Evolutionary conservation across 2,113 vertebrate genomes (phyloP).

Genomic region (Plestiodon gilberti): DNA sequence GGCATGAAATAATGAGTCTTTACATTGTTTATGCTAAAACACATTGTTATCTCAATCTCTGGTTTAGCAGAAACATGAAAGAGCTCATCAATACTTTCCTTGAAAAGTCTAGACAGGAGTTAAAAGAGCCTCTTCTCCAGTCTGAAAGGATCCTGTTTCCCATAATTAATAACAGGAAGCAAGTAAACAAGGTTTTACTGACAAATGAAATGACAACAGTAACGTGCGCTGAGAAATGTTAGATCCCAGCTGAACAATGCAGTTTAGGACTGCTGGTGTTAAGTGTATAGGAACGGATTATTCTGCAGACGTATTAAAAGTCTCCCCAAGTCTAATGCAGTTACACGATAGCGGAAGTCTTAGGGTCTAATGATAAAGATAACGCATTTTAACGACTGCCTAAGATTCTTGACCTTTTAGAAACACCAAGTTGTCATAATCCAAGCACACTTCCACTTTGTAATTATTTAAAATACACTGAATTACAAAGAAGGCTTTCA

Average conservation of each 20-base stretch:
- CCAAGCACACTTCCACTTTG: background rate
- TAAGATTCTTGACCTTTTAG: constrained; percentile 43
- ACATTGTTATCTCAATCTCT: constrained; percentile 51
- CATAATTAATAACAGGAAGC: constrained; percentile 79
- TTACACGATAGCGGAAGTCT: constrained; percentile 10
- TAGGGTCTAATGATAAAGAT: constrained; percentile 3
- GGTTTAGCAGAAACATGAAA: constrained; percentile 65
- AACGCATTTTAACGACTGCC: constrained; percentile 40
- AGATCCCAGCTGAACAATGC: constrained; percentile 44
- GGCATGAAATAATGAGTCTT: constrained; percentile 54
- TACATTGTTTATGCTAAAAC: constrained; percentile 45
- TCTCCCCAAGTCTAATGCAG: constrained; percentile 24
- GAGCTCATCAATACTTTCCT: constrained; percentile 63
- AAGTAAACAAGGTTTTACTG: constrained; percentile 69
- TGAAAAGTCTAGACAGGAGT: constrained; percentile 69
- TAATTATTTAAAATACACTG: constrained; percentile 58
- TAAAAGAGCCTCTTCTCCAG: constrained; percentile 65
- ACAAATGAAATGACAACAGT: constrained; percentile 67
- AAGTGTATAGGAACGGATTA: constrained; percentile 18
- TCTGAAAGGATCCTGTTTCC: constrained; percentile 70
- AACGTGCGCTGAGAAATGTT: constrained; percentile 43
- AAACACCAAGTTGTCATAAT: constrained; percentile 12
- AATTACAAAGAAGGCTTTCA: constrained; percentile 57
- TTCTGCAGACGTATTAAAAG: background rate
- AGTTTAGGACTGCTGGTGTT: constrained; percentile 20